phyloP scores from a whole-genome alignment of 92 coral and sea anemone species.

The Desmophyllum pertusum region DNA sequence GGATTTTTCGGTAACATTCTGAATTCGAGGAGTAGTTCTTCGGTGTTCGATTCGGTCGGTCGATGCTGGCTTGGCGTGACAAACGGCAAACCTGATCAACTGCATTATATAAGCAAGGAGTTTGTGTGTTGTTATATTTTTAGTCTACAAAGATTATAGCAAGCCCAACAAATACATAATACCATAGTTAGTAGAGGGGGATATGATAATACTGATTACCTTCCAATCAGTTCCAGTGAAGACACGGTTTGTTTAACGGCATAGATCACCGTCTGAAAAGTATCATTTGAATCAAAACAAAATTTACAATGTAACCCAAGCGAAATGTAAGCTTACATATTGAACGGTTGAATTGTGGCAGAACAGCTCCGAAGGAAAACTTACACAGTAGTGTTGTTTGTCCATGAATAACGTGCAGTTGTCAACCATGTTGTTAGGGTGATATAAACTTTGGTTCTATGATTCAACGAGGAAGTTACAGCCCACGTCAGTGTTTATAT shows the following conservation, averaged over 20 bases:
- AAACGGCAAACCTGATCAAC: too few relatives aligned
- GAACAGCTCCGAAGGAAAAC: not conserved
- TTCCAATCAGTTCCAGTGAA: slow-evolving; percentile 40
- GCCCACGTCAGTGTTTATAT: too few relatives aligned
- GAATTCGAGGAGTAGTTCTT: too few relatives aligned
- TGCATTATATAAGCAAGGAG: too few relatives aligned
- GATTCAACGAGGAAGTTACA: slow-evolving; percentile 7
- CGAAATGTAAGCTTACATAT: too few relatives aligned
- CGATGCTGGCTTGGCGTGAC: too few relatives aligned
- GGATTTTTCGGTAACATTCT: too few relatives aligned
- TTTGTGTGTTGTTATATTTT: too few relatives aligned
- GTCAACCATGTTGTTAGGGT: slow-evolving; percentile 4
- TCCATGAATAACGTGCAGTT: slow-evolving; percentile 40
- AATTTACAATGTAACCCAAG: too few relatives aligned
- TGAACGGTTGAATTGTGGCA: not conserved
- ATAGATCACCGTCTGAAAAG: slow-evolving; percentile 35
- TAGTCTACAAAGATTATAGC: not conserved
- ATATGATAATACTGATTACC: not conserved
- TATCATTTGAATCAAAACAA: not conserved
- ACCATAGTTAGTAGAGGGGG: too few relatives aligned
- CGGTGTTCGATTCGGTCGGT: too few relatives aligned
- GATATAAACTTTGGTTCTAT: not conserved
- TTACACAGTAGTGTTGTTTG: slow-evolving; percentile 38
- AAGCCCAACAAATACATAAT: not conserved
- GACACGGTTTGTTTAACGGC: slow-evolving; percentile 37